These are phyloP conservation scores for Osmoderma eremita DNA, from an alignment of 2,888 invertebrate species.

Conservation along the genomic window DNA sequence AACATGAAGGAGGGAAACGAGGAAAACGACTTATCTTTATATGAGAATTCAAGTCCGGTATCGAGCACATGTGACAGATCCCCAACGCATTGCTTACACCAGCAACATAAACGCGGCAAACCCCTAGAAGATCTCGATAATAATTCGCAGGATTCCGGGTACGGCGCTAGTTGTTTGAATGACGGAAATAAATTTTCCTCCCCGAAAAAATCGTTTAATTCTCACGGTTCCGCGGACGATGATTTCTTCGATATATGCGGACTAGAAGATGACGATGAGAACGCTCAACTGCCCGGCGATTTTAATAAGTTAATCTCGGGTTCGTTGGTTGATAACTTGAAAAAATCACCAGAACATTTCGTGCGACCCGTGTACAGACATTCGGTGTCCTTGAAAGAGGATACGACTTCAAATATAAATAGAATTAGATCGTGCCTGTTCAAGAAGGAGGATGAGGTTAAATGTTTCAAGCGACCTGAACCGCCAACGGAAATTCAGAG, in stretches of 20 bases:
- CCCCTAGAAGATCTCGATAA: slow-evolving; percentile 67
- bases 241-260: slow-evolving; percentile 73
- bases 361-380: slow-evolving; percentile 63
- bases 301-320: slow-evolving; percentile 70
- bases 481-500: slow-evolving; percentile 67
- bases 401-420: slow-evolving; percentile 58
- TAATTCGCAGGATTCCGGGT: slow-evolving; percentile 71
- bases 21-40: slow-evolving; percentile 59
- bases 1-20: slow-evolving; percentile 57
- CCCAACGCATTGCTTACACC: slow-evolving; percentile 54
- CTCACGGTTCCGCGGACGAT: slow-evolving; percentile 71
- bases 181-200: slow-evolving; percentile 55
- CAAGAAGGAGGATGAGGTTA: slow-evolving; percentile 54
- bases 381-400: slow-evolving; percentile 65
- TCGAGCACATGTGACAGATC: slow-evolving; percentile 51
- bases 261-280: slow-evolving; percentile 66
- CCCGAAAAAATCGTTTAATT: slow-evolving; percentile 62
- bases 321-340: slow-evolving; percentile 60
- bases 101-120: slow-evolving; percentile 53
- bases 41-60: slow-evolving; percentile 53
- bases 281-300: slow-evolving; percentile 66
- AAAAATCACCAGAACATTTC: slow-evolving; percentile 51
- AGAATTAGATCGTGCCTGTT: slow-evolving; percentile 66
- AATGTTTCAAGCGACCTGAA: slow-evolving; percentile 74
- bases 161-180: slow-evolving; percentile 61